Evolutionary conservation across 1,140 invertebrate genomes (phyloP).

Genomic region (Drosophila murphyi): DNA sequence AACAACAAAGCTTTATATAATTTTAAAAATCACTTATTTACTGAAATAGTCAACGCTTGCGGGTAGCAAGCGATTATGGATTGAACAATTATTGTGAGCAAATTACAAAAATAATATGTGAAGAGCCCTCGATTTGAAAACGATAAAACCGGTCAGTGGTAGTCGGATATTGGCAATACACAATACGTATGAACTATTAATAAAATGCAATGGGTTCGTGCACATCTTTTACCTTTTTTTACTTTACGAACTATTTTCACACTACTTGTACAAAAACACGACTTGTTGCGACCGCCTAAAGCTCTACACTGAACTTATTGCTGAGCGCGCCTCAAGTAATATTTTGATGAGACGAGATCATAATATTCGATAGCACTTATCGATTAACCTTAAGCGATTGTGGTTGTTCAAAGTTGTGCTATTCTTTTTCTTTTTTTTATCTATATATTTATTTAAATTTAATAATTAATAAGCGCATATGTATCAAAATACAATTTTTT

Average conservation of each 20-base stretch:
- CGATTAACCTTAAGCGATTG: background rate
- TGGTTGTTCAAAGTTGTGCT: background rate
- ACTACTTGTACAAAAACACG: slow-evolving; percentile 1
- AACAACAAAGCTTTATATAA: slow-evolving; percentile 4
- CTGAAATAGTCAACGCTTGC: background rate
- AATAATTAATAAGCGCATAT: background rate
- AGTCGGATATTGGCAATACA: background rate
- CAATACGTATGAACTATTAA: slow-evolving; percentile 3
- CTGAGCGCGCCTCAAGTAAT: slow-evolving; percentile 31
- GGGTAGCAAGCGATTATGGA: slow-evolving; percentile 4
- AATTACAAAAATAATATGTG: slow-evolving; percentile 15
- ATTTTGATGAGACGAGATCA: background rate
- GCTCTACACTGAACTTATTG: slow-evolving; percentile 15
- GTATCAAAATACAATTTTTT: background rate
- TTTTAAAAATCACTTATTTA: slow-evolving; percentile 23
- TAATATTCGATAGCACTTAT: slow-evolving; percentile 1
- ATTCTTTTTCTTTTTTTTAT: background rate
- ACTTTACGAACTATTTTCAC: slow-evolving; percentile 12
- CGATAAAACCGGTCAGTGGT: slow-evolving; percentile 3
- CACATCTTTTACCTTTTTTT: slow-evolving; percentile 21
- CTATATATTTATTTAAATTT: background rate
- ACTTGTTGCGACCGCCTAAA: slow-evolving; percentile 5
- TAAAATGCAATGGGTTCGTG: slow-evolving; percentile 7
- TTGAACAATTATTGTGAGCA: slow-evolving; percentile 12
- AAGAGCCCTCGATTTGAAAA: slow-evolving; percentile 5